Evolutionary conservation across 2,888 invertebrate species (phyloP).

Genomic region (Drosophila austrosaltans): DNA sequence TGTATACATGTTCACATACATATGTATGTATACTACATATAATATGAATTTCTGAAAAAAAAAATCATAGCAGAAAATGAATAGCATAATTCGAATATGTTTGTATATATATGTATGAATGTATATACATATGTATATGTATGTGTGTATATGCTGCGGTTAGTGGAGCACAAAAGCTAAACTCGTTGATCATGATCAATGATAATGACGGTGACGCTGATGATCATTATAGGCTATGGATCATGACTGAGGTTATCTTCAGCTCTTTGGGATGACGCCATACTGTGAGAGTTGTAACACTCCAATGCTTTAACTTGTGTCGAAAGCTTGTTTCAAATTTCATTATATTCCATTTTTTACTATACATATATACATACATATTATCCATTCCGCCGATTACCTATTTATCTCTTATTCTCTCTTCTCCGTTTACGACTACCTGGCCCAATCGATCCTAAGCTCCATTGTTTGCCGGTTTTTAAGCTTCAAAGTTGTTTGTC

Average conservation of each 20-base stretch:
- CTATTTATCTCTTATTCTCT: constrained; percentile 16
- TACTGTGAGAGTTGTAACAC: constrained; percentile 73
- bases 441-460: constrained; percentile 6
- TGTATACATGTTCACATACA: constrained; percentile 6
- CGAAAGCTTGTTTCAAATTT: constrained; percentile 59
- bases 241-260: constrained; percentile 20
- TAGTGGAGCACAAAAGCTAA: constrained; percentile 33
- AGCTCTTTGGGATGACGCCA: constrained; percentile 38
- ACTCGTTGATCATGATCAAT: constrained; percentile 15
- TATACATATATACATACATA: constrained; percentile 1
- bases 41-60: constrained; percentile 34
- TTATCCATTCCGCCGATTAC: constrained; percentile 23
- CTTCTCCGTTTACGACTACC: too few species aligned
- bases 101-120: neutral
- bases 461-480: constrained; percentile 59
- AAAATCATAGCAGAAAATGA: constrained; percentile 40
- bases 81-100: constrained; percentile 37
- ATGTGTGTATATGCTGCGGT: neutral
- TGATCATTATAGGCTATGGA: neutral
- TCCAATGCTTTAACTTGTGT: constrained; percentile 58
- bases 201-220: neutral
- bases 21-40: neutral
- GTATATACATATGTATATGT: neutral
- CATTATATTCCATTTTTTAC: constrained; percentile 36
- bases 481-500: constrained; percentile 72